Evolutionary conservation across 2,888 invertebrate species (phyloP).

Genomic region (Syrista parreyssii): DNA sequence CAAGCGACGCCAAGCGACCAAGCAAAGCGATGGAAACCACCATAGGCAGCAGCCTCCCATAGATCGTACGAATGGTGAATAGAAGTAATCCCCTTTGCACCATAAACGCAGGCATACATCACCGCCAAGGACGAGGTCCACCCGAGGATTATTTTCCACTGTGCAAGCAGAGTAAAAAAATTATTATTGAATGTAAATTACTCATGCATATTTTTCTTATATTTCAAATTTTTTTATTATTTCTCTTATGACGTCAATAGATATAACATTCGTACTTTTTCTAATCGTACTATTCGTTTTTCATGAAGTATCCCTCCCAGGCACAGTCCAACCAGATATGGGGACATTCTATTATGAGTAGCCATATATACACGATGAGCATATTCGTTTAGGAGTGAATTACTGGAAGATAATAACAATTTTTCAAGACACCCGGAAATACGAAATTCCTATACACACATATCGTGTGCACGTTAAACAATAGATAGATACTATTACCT

Average conservation of each 20-base stretch:
- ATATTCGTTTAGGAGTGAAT: conserved; percentile 17
- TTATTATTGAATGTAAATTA: background rate
- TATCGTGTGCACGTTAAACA: background rate
- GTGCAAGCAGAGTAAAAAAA: background rate
- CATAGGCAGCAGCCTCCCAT: conserved; percentile 60
- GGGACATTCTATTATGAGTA: conserved; percentile 20
- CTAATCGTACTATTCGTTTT: conserved; percentile 1
- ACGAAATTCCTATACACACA: background rate
- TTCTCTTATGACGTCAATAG: background rate
- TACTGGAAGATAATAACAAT: conserved; percentile 2
- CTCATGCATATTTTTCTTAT: background rate
- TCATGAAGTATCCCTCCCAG: conserved; percentile 10
- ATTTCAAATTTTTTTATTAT: background rate
- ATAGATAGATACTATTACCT: conserved; percentile 67
- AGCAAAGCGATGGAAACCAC: conserved; percentile 63
- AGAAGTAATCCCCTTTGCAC: conserved; percentile 50
- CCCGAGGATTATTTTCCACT: conserved; percentile 14
- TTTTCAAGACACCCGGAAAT: background rate
- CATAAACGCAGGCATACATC: conserved; percentile 42
- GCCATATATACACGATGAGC: conserved; percentile 20
- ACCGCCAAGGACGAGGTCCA: conserved; percentile 19
- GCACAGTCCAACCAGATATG: conserved; percentile 15
- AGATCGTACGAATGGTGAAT: conserved; percentile 58
- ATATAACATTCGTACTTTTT: conserved; percentile 2
- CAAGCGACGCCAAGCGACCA: conserved; percentile 67